Conservation (phyloP, 2,888 invertebrate genomes). For the Troides helena region DNA sequence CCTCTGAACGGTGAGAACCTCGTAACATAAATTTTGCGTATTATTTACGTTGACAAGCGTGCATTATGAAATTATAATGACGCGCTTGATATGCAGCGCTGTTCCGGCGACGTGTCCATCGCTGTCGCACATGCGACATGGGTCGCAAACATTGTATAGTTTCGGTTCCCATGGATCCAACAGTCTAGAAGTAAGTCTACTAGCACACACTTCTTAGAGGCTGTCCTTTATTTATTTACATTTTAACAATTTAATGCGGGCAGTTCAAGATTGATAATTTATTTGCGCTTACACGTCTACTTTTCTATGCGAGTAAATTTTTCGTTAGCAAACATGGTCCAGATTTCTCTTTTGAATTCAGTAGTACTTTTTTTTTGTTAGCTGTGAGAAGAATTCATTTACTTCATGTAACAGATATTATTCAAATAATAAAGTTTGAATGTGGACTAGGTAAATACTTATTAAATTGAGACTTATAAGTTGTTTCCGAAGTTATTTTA, state of each 20-base stretch:
- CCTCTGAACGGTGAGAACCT: constrained; percentile 74
- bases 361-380: not conserved
- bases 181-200: constrained; percentile 17
- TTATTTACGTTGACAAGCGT: constrained; percentile 77
- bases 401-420: too few species aligned
- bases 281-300: constrained; percentile 23
- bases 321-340: constrained; percentile 9
- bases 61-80: constrained; percentile 79
- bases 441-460: too few species aligned
- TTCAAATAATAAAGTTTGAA: too few species aligned
- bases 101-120: constrained; percentile 59
- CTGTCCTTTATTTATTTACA: constrained; percentile 17
- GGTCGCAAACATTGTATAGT: constrained; percentile 9
- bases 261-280: constrained; percentile 15
- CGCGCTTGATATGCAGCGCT: constrained; percentile 65
- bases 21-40: constrained; percentile 80
- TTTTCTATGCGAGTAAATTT: constrained; percentile 15
- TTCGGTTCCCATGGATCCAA: constrained; percentile 25
- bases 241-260: constrained; percentile 22
- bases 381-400: not conserved
- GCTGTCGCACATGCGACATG: constrained; percentile 27
- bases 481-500: too few species aligned
- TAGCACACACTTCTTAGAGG: constrained; percentile 17
- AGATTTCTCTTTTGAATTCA: constrained; percentile 22
- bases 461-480: too few species aligned